Conservation (phyloP, 2,797 vertebrate species). For the Neopelma chrysocephalum region DNA sequence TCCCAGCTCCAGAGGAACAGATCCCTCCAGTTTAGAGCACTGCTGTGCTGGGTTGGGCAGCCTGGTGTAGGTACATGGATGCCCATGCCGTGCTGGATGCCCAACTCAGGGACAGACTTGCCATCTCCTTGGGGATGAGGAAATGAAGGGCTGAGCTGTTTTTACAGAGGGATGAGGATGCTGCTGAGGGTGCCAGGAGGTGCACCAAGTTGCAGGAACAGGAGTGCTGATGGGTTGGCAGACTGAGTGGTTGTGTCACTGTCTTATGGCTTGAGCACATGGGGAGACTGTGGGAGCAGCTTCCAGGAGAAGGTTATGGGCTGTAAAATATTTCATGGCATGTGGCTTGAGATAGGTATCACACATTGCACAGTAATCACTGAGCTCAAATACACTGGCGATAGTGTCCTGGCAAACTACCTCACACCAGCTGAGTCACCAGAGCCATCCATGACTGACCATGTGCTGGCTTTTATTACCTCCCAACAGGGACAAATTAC, state of each 20-base stretch:
- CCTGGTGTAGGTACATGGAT: neutral
- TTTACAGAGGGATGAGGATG: neutral
- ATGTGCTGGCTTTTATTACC: neutral
- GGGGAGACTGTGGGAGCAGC: neutral
- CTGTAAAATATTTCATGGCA: neutral
- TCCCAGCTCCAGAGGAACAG: neutral
- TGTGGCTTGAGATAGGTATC: neutral
- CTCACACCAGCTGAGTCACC: neutral
- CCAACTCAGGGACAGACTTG: neutral
- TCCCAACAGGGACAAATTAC: slow-evolving; percentile 26
- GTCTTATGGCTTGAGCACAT: neutral
- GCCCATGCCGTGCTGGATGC: neutral
- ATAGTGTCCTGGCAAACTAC: neutral
- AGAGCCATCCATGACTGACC: neutral
- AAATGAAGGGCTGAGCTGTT: neutral
- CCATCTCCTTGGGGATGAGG: neutral
- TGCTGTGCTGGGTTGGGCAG: rapidly evolving
- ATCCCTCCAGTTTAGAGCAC: neutral
- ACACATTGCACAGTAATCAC: neutral
- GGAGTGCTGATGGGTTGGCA: neutral
- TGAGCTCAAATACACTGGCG: neutral
- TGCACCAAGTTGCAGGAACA: neutral
- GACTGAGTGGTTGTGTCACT: neutral
- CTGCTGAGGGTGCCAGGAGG: neutral
- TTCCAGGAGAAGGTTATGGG: neutral